These are phyloP conservation scores for Folsomia candida DNA, from an alignment of 2,888 invertebrate species.

Conservation along the genomic window DNA sequence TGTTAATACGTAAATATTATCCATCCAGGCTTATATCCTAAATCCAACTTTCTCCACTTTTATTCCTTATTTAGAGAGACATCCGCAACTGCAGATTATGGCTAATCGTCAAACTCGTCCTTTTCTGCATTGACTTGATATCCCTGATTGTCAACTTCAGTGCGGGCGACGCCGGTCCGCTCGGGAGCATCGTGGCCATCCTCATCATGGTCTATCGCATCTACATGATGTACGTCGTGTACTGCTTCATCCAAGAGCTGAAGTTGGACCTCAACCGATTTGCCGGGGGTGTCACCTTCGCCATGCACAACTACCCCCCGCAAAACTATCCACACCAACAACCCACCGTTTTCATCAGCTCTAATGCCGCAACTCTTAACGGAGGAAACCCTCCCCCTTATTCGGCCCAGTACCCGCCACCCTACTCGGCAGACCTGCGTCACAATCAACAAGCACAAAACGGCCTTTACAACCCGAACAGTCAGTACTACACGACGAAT, in stretches of 20 bases:
- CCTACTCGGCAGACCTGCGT: not conserved
- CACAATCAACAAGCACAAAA: not conserved
- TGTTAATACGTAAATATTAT: no score
- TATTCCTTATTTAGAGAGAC: conserved; percentile 12
- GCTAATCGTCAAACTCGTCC: conserved; percentile 9
- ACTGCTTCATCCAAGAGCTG: conserved; percentile 15
- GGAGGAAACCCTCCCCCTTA: not conserved
- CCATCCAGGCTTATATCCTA: no score
- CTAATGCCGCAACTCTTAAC: not conserved
- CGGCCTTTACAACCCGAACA: not conserved
- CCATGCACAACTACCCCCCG: not conserved
- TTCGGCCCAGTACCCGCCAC: not conserved
- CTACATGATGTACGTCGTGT: conserved; percentile 15
- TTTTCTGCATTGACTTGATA: not conserved
- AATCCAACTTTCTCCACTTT: not conserved
- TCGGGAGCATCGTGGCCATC: not conserved
- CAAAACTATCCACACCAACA: not conserved
- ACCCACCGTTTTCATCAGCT: no score
- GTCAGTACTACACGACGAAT: not conserved
- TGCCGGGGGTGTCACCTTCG: not conserved
- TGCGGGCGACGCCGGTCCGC: not conserved
- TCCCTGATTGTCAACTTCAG: conserved; percentile 9
- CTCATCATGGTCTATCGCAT: conserved; percentile 16
- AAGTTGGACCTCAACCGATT: not conserved
- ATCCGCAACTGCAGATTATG: conserved; percentile 13